Evolutionary conservation across 2,888 invertebrate species (phyloP).

Genomic region (Aethes cnicana): DNA sequence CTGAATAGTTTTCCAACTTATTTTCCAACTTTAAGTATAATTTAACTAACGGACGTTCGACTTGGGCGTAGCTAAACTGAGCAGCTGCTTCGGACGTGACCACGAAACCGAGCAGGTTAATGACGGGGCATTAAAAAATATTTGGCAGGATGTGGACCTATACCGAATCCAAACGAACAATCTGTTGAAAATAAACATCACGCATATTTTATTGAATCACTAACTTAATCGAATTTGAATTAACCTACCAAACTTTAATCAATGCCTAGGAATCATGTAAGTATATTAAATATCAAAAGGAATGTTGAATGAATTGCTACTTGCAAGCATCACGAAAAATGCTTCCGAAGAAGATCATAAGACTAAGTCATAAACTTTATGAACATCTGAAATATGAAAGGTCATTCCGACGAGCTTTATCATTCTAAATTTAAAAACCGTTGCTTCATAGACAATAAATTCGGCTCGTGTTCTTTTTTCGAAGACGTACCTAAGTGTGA

Average conservation of each 20-base stretch:
- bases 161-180: background rate
- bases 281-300: no score
- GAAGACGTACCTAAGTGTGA: conserved; percentile 63
- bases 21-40: no score
- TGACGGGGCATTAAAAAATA: conserved; percentile 46
- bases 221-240: no score
- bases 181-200: no score
- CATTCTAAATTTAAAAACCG: conserved; percentile 22
- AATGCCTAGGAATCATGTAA: no score
- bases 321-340: no score
- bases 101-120: conserved; percentile 45
- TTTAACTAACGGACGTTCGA: conserved; percentile 48
- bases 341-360: no score
- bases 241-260: no score
- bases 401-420: conserved; percentile 7
- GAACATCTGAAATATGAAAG: background rate
- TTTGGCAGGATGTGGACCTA: conserved; percentile 34
- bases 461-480: conserved; percentile 38
- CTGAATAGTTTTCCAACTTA: no score
- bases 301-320: no score
- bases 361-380: background rate
- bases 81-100: conserved; percentile 59
- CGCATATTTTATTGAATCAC: no score
- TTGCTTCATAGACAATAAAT: conserved; percentile 38
- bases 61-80: conserved; percentile 52